Evolutionary conservation across 2,888 invertebrate species (phyloP), one percentile per base, ranked within the genome.

Genomic region (Drosophila conformis): DNA sequence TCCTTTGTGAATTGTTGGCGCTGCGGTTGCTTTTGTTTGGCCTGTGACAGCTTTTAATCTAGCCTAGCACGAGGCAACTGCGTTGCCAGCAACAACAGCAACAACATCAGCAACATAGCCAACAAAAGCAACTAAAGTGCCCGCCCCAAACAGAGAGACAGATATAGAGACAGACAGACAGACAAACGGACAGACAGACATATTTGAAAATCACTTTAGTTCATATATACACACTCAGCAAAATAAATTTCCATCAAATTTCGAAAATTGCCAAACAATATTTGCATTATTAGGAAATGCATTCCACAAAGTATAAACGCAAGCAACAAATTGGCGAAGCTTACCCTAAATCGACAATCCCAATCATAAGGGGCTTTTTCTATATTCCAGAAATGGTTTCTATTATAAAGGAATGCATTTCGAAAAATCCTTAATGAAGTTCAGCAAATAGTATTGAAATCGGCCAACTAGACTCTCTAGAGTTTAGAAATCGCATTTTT

Each of bases 1-100:
- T 82, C 82, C 82, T 82, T 82, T 82, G 82, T 82, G 83, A 75
- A 77, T 79, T 73, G 76, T 73, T 71, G 81, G 73, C 63, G 73
- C 81, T 87, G 88, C 82, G 89, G 88, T 87, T 87, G 83, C 86
- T 75, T 87, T 90, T 87, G 90, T 90, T 87, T 88, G 87, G 86
- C 83, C 87, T 88, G 87, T 87, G 87, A 87, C 90, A 87, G 90
- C 87, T 87, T 87, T 87, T 87, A 87, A 87, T 87, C 86, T 90
- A 82, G 81, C 83, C 86, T 70, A 82, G 83, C 86, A 81, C 86
- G 80, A 76, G 82, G 75, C 76, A 73, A 53, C 59, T 51, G 35
- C 35, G 35, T 15, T 70, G 78, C 67, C 79, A 83, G 59, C 80
- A 82, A n/a, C 61, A 68, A 27, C 58, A 68, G 40, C 65, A 53